These are phyloP conservation scores for Drosophila meridiana DNA, from an alignment of 2,888 invertebrate genomes.

Conservation along the genomic window DNA sequence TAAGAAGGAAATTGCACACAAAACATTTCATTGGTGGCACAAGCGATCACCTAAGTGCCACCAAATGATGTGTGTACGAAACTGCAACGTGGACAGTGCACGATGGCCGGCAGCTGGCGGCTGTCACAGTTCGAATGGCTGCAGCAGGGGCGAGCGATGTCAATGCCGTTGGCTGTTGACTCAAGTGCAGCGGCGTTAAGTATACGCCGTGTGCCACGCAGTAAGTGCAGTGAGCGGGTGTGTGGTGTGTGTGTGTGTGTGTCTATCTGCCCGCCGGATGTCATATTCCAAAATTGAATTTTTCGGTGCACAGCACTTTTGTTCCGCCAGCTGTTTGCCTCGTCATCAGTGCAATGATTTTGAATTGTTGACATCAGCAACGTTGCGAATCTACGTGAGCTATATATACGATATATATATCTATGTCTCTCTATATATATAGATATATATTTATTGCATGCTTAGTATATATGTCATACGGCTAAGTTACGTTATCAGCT, in stretches of 20 bases:
- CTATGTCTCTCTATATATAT: background rate
- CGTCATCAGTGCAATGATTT: conserved; percentile 77
- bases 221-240: conserved; percentile 11
- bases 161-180: conserved; percentile 61
- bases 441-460: conserved; percentile 23
- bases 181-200: conserved; percentile 76
- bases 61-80: conserved; percentile 23
- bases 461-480: conserved; percentile 32
- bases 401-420: background rate
- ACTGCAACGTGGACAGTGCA: conserved; percentile 59
- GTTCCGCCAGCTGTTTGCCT: conserved; percentile 72
- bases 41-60: conserved; percentile 26
- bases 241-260: conserved; percentile 10
- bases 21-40: conserved; percentile 26
- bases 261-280: conserved; percentile 60
- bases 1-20: conserved; percentile 5
- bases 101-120: conserved; percentile 28
- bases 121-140: conserved; percentile 43
- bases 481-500: conserved; percentile 68
- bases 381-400: conserved; percentile 18
- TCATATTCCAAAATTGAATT: conserved; percentile 81
- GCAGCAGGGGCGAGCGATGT: conserved; percentile 61
- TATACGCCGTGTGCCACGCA: conserved; percentile 59
- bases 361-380: conserved; percentile 74
- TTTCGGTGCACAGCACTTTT: conserved; percentile 69